phyloP scores from a whole-genome alignment of 2,797 vertebrate species.

The Bovichtus variegatus region DNA sequence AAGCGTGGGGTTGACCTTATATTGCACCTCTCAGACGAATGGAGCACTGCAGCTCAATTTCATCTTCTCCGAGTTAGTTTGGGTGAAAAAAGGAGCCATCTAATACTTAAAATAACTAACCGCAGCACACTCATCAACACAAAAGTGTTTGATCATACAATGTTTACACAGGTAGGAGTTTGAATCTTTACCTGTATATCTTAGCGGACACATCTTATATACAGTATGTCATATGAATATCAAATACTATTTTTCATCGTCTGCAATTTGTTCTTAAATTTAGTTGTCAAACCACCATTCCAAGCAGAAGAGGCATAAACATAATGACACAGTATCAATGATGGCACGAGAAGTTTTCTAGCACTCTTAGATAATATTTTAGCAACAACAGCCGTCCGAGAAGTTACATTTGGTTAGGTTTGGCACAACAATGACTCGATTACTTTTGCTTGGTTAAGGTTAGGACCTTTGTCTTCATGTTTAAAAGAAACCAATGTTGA shows the following conservation, averaged over 20 bases:
- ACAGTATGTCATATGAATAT: not conserved
- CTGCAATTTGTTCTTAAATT: not conserved
- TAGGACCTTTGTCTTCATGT: not conserved
- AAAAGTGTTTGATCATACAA: not conserved
- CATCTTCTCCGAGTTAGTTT: not conserved
- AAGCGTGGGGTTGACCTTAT: not conserved
- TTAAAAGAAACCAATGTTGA: not conserved
- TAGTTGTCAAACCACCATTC: not conserved
- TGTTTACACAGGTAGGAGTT: too few species aligned
- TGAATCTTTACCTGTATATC: not conserved
- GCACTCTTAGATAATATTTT: not conserved
- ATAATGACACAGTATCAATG: not conserved
- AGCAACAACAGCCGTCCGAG: not conserved
- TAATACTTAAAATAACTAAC: not conserved
- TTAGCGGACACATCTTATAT: constrained; percentile 1
- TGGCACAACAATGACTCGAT: not conserved
- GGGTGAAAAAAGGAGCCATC: not conserved
- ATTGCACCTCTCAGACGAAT: constrained; percentile 7
- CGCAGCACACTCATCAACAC: not conserved
- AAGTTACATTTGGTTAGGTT: too few species aligned
- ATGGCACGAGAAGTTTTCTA: not conserved
- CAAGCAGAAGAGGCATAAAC: not conserved
- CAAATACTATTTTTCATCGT: not conserved
- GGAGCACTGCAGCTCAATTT: not conserved
- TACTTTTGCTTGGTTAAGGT: not conserved